Base-by-base conservation (phyloP, 2,113 vertebrate genomes). In the Gallinago paraguaiae region DNA sequence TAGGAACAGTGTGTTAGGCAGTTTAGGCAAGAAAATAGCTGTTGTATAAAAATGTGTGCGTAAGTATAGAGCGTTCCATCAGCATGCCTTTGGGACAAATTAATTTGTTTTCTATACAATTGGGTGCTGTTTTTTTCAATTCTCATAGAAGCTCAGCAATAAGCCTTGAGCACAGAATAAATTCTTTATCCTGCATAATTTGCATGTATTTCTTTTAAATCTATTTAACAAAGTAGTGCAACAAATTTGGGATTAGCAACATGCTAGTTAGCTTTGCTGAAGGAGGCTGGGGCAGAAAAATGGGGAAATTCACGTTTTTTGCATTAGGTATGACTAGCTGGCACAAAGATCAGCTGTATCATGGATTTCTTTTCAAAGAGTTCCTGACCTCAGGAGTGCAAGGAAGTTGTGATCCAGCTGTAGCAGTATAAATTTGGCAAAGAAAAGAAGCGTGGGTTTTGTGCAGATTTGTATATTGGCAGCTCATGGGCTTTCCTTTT, bases 381-480 rank as follows among this genome's bases (percentile, higher is more conserved):
- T 69, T 86, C 48, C 51, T 94, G 94, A 95, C 91, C 93, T 95
- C 80, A 35, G 0, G 64, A 41, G 60, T 82, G 41, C 71, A 65
- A 82, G 90, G 77, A 95, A 93, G 81, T 92, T 81, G 86, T 75
- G 93, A 88, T 95, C 77, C 74, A 91, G 93, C 92, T 95, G 82
- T 61, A 92, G 81, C 64, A 78, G 86, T 71, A 85, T 75, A 89
- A 84, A 93, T 92, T 86, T 92, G 93, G 74, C 88, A 91, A 71
- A 78, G 90, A 88, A 93, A 93, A 95, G 69, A 88, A 86, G 45
- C 83, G 63, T 0, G 13, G 24, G 17, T 54, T 96, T 91, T 88
- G 71, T 74, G 51, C 35, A 39, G 76, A 74, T 87, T 68, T 83
- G 22, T 85, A 1, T 82, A 81, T 56, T 88, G 76, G 53, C 85